A percentile compares a stretch with the other conserved stretches of the same genome.
phyloP scores from a whole-genome alignment of 2,113 vertebrate genomes.

The Oreocharis arfaki region DNA sequence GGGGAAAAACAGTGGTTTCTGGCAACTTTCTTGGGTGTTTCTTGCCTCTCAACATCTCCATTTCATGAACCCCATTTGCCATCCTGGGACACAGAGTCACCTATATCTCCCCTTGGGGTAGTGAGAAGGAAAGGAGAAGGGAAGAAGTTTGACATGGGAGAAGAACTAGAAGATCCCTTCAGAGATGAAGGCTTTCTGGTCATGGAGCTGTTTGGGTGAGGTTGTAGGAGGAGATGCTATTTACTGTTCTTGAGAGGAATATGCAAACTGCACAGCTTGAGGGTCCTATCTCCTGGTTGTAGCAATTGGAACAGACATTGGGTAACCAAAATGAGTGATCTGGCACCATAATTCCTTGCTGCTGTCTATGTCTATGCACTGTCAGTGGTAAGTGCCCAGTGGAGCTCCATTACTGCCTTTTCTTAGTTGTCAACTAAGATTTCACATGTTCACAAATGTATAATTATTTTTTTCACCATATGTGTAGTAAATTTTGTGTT shows the following conservation, averaged over 20 bases:
- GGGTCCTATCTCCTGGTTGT: neutral
- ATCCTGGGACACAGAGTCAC: neutral
- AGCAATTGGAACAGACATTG: neutral
- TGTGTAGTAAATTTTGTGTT: neutral
- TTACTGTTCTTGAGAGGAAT: neutral
- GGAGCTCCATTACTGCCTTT: neutral
- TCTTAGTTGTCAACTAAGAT: neutral
- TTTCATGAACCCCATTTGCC: neutral
- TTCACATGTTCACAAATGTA: neutral
- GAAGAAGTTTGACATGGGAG: rapidly evolving
- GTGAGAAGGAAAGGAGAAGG: neutral
- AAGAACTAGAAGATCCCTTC: neutral
- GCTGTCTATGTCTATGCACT: neutral
- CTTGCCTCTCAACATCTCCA: neutral
- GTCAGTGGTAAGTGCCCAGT: neutral
- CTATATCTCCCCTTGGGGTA: neutral
- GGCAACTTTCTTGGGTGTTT: neutral
- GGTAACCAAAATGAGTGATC: neutral
- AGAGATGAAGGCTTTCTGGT: neutral
- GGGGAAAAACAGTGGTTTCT: neutral
- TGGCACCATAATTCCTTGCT: neutral
- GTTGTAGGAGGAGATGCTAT: neutral
- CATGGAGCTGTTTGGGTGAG: neutral
- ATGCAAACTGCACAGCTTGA: neutral
- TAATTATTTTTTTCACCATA: neutral